Evolutionary conservation across 1,140 invertebrate species (phyloP).

Genomic region (Pseudomyrmex sp.): DNA sequence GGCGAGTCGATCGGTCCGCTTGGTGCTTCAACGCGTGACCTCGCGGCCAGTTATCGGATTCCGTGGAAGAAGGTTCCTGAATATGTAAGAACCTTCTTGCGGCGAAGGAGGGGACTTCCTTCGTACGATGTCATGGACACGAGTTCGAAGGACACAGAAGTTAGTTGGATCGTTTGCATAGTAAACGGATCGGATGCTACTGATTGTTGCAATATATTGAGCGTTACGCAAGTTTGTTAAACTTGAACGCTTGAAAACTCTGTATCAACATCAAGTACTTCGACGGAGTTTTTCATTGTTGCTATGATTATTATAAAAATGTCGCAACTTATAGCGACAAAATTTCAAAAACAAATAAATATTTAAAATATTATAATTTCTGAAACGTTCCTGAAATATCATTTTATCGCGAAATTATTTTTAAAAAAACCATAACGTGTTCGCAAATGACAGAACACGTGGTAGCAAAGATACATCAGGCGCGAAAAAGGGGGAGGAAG

Average conservation of each 20-base stretch:
- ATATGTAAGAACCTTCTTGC: constrained; percentile 62
- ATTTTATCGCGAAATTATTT: not conserved
- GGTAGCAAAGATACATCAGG: constrained; percentile 24
- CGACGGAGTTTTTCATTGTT: too few species aligned
- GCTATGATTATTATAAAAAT: not conserved
- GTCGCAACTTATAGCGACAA: too few species aligned
- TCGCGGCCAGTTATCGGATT: constrained; percentile 64
- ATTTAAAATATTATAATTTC: constrained; percentile 9
- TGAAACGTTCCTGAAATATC: not conserved
- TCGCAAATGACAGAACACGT: constrained; percentile 31
- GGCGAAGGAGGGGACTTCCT: constrained; percentile 62
- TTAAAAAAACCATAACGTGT: constrained; percentile 21
- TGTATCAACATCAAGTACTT: too few species aligned
- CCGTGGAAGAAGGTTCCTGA: constrained; percentile 67
- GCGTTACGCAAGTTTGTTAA: not conserved
- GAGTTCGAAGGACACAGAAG: constrained; percentile 62
- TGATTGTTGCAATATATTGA: constrained; percentile 25
- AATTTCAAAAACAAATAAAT: not conserved
- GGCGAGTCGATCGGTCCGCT: constrained; percentile 49
- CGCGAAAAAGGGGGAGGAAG: constrained; percentile 29
- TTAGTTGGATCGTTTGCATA: constrained; percentile 67
- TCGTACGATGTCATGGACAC: constrained; percentile 70
- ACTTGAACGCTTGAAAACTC: not conserved
- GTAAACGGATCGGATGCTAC: constrained; percentile 66
- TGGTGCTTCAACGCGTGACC: constrained; percentile 58